Evolutionary conservation across 2,113 vertebrate genomes (phyloP).

Genomic region (Anguilla japonica): DNA sequence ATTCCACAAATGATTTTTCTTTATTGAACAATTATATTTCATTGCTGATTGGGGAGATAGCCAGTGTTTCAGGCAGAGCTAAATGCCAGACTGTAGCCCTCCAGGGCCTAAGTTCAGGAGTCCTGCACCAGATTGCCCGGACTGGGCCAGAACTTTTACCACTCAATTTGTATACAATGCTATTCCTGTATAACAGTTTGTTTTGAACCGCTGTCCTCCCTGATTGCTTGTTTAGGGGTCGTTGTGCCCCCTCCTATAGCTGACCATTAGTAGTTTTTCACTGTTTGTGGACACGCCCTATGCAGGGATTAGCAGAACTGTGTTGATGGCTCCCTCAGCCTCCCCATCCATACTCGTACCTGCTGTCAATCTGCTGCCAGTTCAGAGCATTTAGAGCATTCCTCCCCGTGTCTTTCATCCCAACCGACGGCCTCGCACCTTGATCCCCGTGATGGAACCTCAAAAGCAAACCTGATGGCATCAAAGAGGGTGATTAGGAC

Average conservation of each 20-base stretch:
- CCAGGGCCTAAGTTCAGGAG: background rate
- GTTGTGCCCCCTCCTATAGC: constrained; percentile 33
- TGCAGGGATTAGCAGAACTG: constrained; percentile 52
- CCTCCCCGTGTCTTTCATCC: background rate
- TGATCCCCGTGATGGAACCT: constrained; percentile 27
- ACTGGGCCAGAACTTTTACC: background rate
- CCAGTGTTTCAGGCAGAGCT: background rate
- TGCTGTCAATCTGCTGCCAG: constrained; percentile 25
- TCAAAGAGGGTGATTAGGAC: constrained; percentile 52
- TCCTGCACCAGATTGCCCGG: background rate
- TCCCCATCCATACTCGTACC: constrained; percentile 9
- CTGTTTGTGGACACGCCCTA: constrained; percentile 43
- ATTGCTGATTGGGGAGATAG: background rate
- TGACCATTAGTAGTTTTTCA: constrained; percentile 44
- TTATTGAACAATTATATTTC: background rate
- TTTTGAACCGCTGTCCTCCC: constrained; percentile 14
- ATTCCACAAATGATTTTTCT: background rate
- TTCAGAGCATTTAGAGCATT: background rate
- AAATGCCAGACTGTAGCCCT: background rate
- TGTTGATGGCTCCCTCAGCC: constrained; percentile 34
- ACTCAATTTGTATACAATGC: background rate
- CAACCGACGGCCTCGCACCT: constrained; percentile 39
- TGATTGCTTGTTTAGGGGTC: constrained; percentile 46
- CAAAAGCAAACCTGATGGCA: constrained; percentile 36
- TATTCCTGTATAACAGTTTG: constrained; percentile 4